Conservation (phyloP, 1,140 invertebrate genomes). For the Zaprionus africanus region DNA sequence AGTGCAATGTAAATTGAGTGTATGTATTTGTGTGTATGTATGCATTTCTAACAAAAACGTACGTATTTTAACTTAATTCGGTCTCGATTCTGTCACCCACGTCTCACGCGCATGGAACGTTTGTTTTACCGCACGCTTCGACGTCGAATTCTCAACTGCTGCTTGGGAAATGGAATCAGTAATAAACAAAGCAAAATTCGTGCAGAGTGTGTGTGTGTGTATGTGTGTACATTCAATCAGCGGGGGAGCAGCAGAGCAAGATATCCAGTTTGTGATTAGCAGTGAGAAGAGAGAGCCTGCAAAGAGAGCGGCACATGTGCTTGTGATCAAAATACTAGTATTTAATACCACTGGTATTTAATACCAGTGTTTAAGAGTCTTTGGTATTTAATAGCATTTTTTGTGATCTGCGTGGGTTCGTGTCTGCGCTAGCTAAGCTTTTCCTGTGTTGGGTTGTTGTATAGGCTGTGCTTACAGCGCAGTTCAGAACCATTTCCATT, state of each 20-base stretch:
- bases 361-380: too few species aligned
- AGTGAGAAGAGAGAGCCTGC: background rate
- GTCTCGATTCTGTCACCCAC: constrained; percentile 47
- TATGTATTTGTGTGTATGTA: background rate
- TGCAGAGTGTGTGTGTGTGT: constrained; percentile 15
- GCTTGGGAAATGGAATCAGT: constrained; percentile 62
- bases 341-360: too few species aligned
- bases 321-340: constrained; percentile 12
- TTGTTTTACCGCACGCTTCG: constrained; percentile 51
- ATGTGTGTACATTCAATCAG: constrained; percentile 17
- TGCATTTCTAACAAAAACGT: background rate
- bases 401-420: constrained; percentile 22
- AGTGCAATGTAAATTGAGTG: constrained; percentile 1
- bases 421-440: constrained; percentile 1
- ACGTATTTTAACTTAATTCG: constrained; percentile 32
- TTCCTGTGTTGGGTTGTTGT: background rate
- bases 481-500: background rate
- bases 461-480: constrained; percentile 4
- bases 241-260: constrained; percentile 23
- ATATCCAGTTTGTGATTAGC: constrained; percentile 35
- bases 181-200: constrained; percentile 61
- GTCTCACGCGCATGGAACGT: constrained; percentile 30
- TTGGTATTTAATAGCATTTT: too few species aligned
- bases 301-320: constrained; percentile 6
- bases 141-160: constrained; percentile 61